Evolutionary conservation across 2,113 vertebrate genomes (phyloP), one percentile per base, ranked within the genome.

Genomic region (Phoxinus phoxinus): DNA sequence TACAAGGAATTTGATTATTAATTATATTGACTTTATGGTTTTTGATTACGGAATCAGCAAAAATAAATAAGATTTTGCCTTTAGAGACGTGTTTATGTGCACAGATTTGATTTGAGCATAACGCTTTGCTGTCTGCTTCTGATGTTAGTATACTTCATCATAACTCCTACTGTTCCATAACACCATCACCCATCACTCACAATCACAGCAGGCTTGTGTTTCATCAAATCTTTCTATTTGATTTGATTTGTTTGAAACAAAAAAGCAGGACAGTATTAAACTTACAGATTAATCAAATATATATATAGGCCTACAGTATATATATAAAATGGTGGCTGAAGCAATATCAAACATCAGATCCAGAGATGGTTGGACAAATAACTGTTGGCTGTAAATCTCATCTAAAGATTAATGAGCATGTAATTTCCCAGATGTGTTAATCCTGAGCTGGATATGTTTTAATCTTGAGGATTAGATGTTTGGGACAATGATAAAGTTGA

Each of bases 331-430:
- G 11, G 46, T 25, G 30, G 23, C 12, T 72, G 48, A 83, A n/a
- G 30, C 12, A 35, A 3, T 48, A 67, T 65, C 25, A 30, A 48
- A 61, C 37, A 15, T 12, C 27, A 37, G 23, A 56, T 53, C 27
- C 7, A 30, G n/a, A 27, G 32, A 67, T 48, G 12, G 46, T 1
- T 83, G 46, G 19, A 23, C n/a, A 83, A 83, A 83, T 58, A 72
- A 83, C 67, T 3, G 44, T 69, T 53, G 41, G 4, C 25, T 2
- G 41, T 41, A 41, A 83, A 83, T 83, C 81, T 72, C 48, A 53
- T 82, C 80, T 77, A 56, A 51, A 72, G 81, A 83, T 83, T 27
- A 73, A 71, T 17, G 46, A 83, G 81, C n/a, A 79, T 79, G 76
- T 58, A 17, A 83, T 83, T 83, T 83, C 53, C 12, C 48, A 83